Conservation (phyloP, 2,113 vertebrate genomes). For the Pagrus major region DNA sequence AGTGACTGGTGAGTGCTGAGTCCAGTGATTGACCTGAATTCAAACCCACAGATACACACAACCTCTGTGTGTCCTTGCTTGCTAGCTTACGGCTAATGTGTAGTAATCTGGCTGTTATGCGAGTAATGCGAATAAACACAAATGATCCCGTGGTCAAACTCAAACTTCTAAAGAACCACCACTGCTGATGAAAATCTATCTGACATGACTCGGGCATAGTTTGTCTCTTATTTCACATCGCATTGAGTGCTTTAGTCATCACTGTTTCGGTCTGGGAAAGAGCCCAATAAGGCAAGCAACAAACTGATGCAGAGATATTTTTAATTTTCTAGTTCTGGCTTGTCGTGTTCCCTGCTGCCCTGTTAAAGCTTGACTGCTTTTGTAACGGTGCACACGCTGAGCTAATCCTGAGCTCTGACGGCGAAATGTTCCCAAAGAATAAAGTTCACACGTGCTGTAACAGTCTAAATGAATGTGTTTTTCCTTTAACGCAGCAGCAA, state of each 20-base stretch:
- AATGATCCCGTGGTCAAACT: too few relatives aligned
- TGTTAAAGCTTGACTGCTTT: not conserved
- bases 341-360: not conserved
- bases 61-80: too few relatives aligned
- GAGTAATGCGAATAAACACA: too few relatives aligned
- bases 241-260: not conserved
- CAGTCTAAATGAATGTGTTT: constrained; percentile 11
- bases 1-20: too few relatives aligned
- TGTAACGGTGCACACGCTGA: constrained; percentile 1
- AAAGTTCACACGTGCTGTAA: constrained; percentile 24
- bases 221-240: not conserved
- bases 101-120: too few relatives aligned
- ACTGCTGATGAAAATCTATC: too few relatives aligned
- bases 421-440: constrained; percentile 21
- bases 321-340: constrained; percentile 10
- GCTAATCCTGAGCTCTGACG: constrained; percentile 36
- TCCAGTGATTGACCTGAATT: too few relatives aligned
- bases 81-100: too few relatives aligned
- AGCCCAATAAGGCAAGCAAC: not conserved
- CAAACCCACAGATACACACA: too few relatives aligned
- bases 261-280: not conserved
- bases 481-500: not conserved
- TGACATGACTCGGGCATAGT: not conserved
- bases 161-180: too few relatives aligned
- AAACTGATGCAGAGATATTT: not conserved